A percentile compares a stretch with the other conserved stretches of the same genome.
Conservation (phyloP, 2,888 invertebrate genomes). For the Osmoderma eremita region DNA sequence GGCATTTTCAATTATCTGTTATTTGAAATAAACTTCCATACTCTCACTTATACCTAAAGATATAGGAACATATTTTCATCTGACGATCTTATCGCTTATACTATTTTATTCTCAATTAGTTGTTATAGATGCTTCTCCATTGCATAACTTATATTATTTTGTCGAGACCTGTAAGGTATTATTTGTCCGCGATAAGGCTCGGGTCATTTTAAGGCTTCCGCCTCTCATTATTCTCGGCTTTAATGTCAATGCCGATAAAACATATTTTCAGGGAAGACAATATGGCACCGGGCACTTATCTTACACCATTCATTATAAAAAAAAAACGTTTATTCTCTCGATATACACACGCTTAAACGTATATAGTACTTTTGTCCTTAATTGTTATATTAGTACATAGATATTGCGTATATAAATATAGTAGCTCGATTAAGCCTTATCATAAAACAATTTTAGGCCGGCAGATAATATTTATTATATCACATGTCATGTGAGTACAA, state of each 20-base stretch:
- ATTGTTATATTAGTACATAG: not conserved
- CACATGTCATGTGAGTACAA: not conserved
- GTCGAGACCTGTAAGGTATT: too few species aligned
- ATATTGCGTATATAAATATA: conserved; percentile 8
- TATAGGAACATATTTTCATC: too few species aligned
- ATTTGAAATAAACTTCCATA: too few species aligned
- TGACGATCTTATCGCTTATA: too few species aligned
- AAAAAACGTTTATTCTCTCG: conserved; percentile 1
- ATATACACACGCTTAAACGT: too few species aligned
- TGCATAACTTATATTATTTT: too few species aligned
- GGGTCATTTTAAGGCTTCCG: conserved; percentile 10
- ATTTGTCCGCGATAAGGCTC: not conserved
- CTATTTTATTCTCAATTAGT: too few species aligned
- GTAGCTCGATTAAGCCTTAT: not conserved
- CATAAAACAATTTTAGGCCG: conserved; percentile 5
- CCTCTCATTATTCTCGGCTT: conserved; percentile 3
- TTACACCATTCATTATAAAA: conserved; percentile 21
- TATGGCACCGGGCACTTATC: conserved; percentile 43
- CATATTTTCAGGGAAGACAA: conserved; percentile 46
- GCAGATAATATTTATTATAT: conserved; percentile 5
- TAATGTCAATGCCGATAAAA: conserved; percentile 17
- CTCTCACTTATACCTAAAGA: too few species aligned
- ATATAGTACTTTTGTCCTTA: not conserved
- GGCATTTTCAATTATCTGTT: too few species aligned
- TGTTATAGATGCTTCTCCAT: too few species aligned